phyloP scores from a whole-genome alignment of 2,888 invertebrate genomes.

The Nemurella pictetii region DNA sequence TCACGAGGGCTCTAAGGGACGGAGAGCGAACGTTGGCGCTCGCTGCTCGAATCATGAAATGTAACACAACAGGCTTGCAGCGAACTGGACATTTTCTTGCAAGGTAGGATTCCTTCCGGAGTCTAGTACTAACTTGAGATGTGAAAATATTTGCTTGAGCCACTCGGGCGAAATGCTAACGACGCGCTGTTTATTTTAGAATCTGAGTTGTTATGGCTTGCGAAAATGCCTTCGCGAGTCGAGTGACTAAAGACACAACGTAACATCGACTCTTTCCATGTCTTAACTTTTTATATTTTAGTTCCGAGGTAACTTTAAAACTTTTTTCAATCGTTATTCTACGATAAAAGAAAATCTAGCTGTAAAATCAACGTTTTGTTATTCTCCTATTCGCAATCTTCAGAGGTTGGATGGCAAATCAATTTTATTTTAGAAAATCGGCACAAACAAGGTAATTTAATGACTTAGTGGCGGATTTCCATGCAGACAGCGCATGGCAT shows the following conservation, averaged over 20 bases:
- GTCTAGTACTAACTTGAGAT: too few relatives aligned
- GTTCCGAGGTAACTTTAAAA: neutral
- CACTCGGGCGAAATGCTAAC: neutral
- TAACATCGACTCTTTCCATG: neutral
- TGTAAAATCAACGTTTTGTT: neutral
- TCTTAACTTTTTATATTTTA: neutral
- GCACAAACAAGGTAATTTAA: too few relatives aligned
- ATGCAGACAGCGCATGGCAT: too few relatives aligned
- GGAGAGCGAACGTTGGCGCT: too few relatives aligned
- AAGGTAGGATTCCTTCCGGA: too few relatives aligned
- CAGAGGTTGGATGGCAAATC: neutral
- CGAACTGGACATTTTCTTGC: too few relatives aligned
- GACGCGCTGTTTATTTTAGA: neutral
- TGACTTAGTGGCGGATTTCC: too few relatives aligned
- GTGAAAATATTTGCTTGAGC: neutral
- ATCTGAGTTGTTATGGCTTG: neutral
- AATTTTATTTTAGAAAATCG: too few relatives aligned
- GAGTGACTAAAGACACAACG: neutral
- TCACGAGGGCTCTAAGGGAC: too few relatives aligned
- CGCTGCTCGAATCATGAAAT: too few relatives aligned
- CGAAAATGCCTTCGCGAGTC: neutral
- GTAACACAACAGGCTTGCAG: too few relatives aligned
- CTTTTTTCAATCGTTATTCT: neutral
- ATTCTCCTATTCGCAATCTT: neutral
- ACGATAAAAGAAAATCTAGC: neutral